Conservation (phyloP, 1,140 invertebrate species). For the Nautilus pompilius region DNA sequence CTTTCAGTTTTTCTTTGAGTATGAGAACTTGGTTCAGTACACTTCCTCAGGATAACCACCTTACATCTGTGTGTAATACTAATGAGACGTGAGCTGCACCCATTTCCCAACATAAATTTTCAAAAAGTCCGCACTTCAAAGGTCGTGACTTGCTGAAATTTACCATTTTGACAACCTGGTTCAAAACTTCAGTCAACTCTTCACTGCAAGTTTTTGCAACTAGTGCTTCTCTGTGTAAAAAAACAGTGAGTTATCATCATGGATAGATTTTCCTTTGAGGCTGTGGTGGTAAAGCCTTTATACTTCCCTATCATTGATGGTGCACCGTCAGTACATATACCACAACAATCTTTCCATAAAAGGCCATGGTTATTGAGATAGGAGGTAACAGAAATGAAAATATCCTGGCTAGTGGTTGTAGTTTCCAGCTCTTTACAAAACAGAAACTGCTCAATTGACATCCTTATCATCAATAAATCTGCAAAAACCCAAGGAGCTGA, state of each 20-base stretch:
- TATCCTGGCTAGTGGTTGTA: background rate
- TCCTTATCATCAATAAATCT: background rate
- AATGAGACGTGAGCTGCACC: background rate
- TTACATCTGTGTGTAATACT: background rate
- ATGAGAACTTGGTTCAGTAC: background rate
- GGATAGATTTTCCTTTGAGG: background rate
- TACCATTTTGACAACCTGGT: background rate
- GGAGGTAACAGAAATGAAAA: background rate
- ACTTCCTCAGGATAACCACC: background rate
- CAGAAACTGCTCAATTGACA: background rate
- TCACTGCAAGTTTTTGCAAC: background rate
- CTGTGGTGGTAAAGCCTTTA: background rate
- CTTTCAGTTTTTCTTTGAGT: background rate
- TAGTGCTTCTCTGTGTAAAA: background rate
- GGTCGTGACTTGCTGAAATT: background rate
- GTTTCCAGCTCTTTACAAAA: background rate
- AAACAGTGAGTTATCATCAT: background rate
- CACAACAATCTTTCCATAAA: background rate
- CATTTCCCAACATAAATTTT: background rate
- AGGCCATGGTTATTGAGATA: background rate
- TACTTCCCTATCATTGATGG: background rate
- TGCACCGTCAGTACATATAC: background rate
- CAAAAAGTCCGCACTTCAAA: background rate
- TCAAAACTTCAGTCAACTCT: background rate
- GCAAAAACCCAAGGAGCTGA: background rate